These are phyloP conservation scores for Ruditapes philippinarum DNA, from an alignment of 1,140 invertebrate genomes.

Conservation along the genomic window DNA sequence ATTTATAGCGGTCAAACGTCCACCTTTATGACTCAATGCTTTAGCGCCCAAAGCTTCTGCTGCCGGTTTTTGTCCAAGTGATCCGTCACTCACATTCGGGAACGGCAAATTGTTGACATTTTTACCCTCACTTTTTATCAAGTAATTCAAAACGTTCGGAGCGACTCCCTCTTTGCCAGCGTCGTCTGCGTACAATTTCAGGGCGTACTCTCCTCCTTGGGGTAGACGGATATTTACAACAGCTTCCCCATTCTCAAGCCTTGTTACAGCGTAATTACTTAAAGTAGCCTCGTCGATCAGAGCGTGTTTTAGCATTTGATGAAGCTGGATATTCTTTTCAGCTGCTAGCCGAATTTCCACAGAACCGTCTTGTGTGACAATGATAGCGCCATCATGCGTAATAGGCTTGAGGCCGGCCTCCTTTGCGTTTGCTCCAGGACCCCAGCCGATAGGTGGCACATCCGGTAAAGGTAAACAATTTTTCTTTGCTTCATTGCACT, in stretches of 20 bases:
- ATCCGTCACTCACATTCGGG: conserved; percentile 81
- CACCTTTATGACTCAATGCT: conserved; percentile 75
- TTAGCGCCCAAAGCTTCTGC: conserved; percentile 77
- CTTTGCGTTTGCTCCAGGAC: conserved; percentile 78
- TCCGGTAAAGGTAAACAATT: conserved; percentile 83
- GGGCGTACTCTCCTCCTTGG: conserved; percentile 83
- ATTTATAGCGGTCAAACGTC: conserved; percentile 72
- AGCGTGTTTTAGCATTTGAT: conserved; percentile 80
- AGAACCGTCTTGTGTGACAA: conserved; percentile 79
- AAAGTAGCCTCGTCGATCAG: conserved; percentile 83
- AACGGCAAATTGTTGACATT: conserved; percentile 75
- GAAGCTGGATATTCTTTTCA: conserved; percentile 78
- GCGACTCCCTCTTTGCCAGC: conserved; percentile 78
- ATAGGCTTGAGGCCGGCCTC: conserved; percentile 80
- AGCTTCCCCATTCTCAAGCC: conserved; percentile 80
- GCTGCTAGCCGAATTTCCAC: conserved; percentile 81
- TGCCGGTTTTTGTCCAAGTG: conserved; percentile 76
- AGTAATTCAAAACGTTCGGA: conserved; percentile 84
- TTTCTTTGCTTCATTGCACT: conserved; percentile 75
- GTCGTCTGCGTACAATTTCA: conserved; percentile 83
- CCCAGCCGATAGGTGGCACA: conserved; percentile 83
- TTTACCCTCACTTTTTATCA: conserved; percentile 77
- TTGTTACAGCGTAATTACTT: conserved; percentile 79
- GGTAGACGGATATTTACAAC: conserved; percentile 81
- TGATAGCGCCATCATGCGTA: conserved; percentile 81